Conservation (phyloP, 2,797 vertebrate species). For the Anguilla megastoma region DNA sequence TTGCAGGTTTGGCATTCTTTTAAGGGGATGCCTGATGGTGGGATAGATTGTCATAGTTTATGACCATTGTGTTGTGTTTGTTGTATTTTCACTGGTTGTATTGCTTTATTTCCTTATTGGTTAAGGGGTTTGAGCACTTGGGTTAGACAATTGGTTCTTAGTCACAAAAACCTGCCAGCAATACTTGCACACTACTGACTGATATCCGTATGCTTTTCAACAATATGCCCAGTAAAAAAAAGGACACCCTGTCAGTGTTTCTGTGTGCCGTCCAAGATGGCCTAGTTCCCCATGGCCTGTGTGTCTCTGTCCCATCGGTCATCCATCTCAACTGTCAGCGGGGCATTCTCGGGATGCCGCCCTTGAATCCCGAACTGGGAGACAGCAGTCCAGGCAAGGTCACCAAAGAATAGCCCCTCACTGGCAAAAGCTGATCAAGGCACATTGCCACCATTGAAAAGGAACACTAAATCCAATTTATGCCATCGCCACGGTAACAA, state of each 20-base stretch:
- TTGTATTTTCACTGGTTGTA: background rate
- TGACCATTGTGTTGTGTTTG: background rate
- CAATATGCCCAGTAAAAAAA: background rate
- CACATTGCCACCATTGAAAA: background rate
- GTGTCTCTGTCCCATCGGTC: background rate
- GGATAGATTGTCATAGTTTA: background rate
- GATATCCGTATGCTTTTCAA: background rate
- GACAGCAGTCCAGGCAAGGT: slow-evolving; percentile 6
- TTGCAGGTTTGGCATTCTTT: too few relatives aligned
- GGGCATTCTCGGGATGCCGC: slow-evolving; percentile 31
- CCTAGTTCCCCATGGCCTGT: background rate
- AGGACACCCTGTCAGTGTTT: background rate
- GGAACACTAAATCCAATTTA: background rate
- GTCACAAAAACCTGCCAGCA: background rate
- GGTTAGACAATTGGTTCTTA: background rate
- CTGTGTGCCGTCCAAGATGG: background rate
- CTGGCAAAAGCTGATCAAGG: background rate
- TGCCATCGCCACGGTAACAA: background rate
- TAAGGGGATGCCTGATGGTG: too few relatives aligned
- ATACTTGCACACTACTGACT: background rate
- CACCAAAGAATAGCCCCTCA: background rate
- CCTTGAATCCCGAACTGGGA: slow-evolving; percentile 21
- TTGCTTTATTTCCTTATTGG: background rate
- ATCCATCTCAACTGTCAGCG: slow-evolving; percentile 13
- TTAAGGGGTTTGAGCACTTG: background rate